Conservation (phyloP, 2,113 vertebrate species). For the Cochlearius cochlearius region DNA sequence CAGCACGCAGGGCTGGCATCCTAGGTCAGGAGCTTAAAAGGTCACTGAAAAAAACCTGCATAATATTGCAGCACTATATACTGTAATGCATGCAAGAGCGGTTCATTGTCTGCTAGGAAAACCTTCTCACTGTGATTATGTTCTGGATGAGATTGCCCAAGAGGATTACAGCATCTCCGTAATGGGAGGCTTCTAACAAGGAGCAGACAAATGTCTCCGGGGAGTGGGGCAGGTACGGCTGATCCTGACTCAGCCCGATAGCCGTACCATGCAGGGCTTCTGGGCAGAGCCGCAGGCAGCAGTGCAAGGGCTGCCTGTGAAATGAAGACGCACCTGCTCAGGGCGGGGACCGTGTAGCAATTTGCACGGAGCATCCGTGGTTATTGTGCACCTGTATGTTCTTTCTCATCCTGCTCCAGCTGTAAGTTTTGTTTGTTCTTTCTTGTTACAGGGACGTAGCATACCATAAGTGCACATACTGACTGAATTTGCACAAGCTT, state of each 20-base stretch:
- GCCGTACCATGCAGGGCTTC: background rate
- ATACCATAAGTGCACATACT: accelerated
- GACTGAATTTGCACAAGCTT: background rate
- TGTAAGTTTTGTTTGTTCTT: accelerated
- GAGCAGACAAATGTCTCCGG: background rate
- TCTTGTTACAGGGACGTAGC: accelerated
- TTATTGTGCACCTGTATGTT: background rate
- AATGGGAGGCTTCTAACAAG: background rate
- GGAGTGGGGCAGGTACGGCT: background rate
- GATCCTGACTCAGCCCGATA: background rate
- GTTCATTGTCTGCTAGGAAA: background rate
- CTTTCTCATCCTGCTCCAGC: background rate
- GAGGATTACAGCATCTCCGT: background rate
- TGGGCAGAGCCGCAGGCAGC: background rate
- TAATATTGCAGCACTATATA: background rate
- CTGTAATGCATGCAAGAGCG: background rate
- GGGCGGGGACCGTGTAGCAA: background rate
- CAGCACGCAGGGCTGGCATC: background rate
- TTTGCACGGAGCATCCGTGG: background rate
- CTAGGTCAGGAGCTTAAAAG: background rate
- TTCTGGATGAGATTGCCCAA: background rate
- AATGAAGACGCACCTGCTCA: background rate
- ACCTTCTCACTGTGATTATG: background rate
- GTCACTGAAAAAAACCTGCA: accelerated
- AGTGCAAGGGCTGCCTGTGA: background rate